Conservation (phyloP, 2,888 invertebrate genomes). For the Psylliodes chrysocephalus region DNA sequence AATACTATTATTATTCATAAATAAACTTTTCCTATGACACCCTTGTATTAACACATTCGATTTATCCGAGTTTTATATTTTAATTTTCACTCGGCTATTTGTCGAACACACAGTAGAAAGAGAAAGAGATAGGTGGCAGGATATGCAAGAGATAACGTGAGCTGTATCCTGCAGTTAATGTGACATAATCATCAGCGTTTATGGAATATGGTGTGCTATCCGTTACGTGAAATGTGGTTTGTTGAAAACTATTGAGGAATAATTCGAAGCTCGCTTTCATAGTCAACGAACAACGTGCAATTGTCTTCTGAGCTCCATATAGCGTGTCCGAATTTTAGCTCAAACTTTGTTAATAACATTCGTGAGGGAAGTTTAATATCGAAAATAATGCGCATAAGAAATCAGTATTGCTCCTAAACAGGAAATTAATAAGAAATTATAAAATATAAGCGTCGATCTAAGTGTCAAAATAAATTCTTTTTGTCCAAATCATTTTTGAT, state of each 20-base stretch:
- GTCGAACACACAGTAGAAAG: not conserved
- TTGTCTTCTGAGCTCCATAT: constrained; percentile 6
- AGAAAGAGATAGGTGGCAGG: not conserved
- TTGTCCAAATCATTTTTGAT: too few species aligned
- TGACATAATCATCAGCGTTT: constrained; percentile 17
- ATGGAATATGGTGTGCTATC: constrained; percentile 16
- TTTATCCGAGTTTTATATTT: not conserved
- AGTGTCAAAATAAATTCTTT: too few species aligned
- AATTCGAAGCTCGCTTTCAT: constrained; percentile 13
- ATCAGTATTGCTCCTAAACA: too few species aligned
- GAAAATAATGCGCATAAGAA: too few species aligned
- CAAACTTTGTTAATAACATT: not conserved
- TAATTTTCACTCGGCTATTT: not conserved
- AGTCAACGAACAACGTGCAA: constrained; percentile 13
- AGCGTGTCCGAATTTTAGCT: not conserved
- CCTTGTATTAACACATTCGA: too few species aligned
- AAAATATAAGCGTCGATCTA: too few species aligned
- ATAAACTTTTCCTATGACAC: too few species aligned
- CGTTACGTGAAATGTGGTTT: constrained; percentile 21
- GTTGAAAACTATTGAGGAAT: constrained; percentile 21
- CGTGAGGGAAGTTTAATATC: too few species aligned
- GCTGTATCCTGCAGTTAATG: constrained; percentile 19
- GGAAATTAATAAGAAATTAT: too few species aligned
- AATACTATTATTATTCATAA: too few species aligned
- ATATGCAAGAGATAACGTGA: constrained; percentile 18